Evolutionary conservation across 2,797 vertebrate species (phyloP).

Genomic region (Cynopterus sphinx): DNA sequence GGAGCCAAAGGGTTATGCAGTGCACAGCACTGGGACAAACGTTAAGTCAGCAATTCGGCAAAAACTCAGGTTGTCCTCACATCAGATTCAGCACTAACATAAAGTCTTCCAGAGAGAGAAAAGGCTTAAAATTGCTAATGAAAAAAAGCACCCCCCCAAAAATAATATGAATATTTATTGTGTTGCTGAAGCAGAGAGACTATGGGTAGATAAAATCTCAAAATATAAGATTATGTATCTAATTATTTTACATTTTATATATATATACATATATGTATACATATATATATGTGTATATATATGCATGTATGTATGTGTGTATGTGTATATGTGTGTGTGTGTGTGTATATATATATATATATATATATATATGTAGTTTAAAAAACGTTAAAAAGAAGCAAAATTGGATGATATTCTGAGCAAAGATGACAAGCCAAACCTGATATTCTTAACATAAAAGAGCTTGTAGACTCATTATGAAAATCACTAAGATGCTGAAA

Average conservation of each 20-base stretch:
- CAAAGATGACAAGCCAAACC: conserved; percentile 23
- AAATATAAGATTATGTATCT: conserved; percentile 33
- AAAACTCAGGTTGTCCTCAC: neutral
- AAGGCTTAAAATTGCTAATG: neutral
- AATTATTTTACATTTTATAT: neutral
- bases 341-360: neutral
- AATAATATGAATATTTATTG: conserved; percentile 1
- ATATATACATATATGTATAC: too few species aligned
- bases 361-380: neutral
- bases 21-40: neutral
- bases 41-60: neutral
- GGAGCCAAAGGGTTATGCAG: neutral
- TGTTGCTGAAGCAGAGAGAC: neutral
- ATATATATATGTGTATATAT: too few species aligned
- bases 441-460: conserved; percentile 50
- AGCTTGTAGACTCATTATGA: conserved; percentile 32
- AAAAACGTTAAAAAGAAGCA: conserved; percentile 31
- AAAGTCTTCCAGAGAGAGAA: neutral
- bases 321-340: neutral
- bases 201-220: conserved; percentile 18
- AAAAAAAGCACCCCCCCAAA: neutral
- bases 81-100: neutral
- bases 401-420: conserved; percentile 42
- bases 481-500: conserved; percentile 37
- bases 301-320: too few species aligned